Evolutionary conservation across 30 jellyfish, hydroid and myxozoan genomes (phyloP), one percentile per base, ranked within the genome.

Genomic region (Pseudorhiza aurosa): DNA sequence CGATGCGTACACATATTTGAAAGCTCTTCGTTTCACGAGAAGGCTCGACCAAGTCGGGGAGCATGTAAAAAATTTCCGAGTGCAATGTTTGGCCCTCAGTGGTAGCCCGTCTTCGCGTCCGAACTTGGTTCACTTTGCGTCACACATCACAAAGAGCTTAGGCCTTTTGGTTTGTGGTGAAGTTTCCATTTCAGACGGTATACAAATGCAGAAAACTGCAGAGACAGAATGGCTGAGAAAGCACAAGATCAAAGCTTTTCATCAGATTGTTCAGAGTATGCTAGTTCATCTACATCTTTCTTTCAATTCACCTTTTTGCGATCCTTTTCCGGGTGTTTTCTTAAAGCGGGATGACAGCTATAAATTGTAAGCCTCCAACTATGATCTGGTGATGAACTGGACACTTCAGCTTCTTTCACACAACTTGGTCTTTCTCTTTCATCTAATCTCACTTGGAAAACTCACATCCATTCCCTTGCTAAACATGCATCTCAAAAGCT

Each of bases 161-260:
- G 98, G 98, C 9, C 58, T 91, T 79, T 53, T 91, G 96, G 85
- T 91, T 18, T 91, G 98, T 47, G 98, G 98, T 35, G 93, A 91
- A 25, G 98, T 91, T 8, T 43, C 30, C 30, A 70, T 80, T 28
- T 47, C 84, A 12, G 91, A 80, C 35, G 75, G 76, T 3, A 50
- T 51, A 28, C 73, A 51, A 8, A 63, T 39, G 12, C 42, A 58
- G 15, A 28, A 22, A 19, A 59, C 22, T 22, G 45, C 77, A 31
- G 96, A 90, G 70, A 76, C 65, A 14, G 83, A 35, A 27, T 90
- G 97, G 97, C 89, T 90, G 65, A 77, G 75, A 62, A 90, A 82
- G 71, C 96, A 90, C 40, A 90, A 83, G 53, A 76, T 90, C 77
- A 90, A 90, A 44, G 97, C 96, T 1, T 90, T 90, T 36, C 95